These are phyloP conservation scores for Cepphus grylle DNA, from an alignment of 2,113 vertebrate species.

Conservation along the genomic window DNA sequence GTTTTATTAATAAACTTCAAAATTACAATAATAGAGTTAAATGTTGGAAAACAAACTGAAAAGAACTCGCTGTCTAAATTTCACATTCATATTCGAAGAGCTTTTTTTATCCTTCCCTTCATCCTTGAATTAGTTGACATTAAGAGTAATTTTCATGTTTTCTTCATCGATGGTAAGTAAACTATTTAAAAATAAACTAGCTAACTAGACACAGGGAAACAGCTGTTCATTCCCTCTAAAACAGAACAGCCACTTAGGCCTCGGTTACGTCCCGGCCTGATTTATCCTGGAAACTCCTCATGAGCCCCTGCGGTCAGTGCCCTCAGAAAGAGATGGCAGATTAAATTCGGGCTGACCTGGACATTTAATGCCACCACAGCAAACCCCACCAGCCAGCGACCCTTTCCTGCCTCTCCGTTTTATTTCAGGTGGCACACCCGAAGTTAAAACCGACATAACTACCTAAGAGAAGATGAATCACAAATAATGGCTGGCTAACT, in stretches of 20 bases:
- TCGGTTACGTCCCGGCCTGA: neutral
- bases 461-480: neutral
- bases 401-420: neutral
- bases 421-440: neutral
- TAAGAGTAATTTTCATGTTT: neutral
- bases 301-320: neutral
- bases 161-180: neutral
- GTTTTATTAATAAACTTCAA: neutral
- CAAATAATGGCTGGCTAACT: neutral
- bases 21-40: neutral
- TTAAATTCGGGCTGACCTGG: too few relatives aligned
- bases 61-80: neutral
- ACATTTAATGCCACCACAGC: neutral
- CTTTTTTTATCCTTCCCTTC: neutral
- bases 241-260: too few relatives aligned
- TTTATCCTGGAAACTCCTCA: neutral
- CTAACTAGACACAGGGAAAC: too few relatives aligned
- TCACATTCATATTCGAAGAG: neutral
- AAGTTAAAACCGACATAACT: neutral
- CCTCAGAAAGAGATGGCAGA: neutral
- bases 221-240: neutral
- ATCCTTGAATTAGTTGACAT: neutral
- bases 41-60: neutral
- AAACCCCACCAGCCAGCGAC: neutral
- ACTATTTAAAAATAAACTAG: neutral